These are phyloP conservation scores for Xylocopa sonorina DNA, from an alignment of 1,140 invertebrate genomes.

Conservation along the genomic window DNA sequence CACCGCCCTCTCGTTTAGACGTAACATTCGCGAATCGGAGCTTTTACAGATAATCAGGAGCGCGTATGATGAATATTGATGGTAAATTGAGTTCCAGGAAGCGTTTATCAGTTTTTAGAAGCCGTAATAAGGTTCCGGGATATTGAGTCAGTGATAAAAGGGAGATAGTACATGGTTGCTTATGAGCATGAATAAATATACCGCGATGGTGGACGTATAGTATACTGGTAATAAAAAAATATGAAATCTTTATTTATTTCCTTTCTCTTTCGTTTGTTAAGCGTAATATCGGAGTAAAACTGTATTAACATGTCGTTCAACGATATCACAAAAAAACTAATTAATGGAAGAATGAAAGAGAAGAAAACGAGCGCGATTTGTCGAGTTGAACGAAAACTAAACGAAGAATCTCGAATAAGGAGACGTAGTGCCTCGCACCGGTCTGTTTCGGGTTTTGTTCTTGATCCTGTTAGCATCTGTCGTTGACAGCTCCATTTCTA, in stretches of 20 bases:
- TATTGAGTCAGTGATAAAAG: not conserved
- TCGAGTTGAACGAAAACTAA: not conserved
- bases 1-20: not conserved
- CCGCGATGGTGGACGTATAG: not conserved
- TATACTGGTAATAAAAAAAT: no score
- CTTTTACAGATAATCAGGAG: not conserved
- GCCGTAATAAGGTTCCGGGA: not conserved
- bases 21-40: not conserved
- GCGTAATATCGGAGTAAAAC: no score
- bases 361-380: not conserved
- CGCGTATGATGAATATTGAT: not conserved
- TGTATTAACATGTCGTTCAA: no score
- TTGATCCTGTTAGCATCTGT: conserved; percentile 62
- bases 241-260: no score
- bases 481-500: conserved; percentile 51
- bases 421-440: conserved; percentile 8
- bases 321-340: no score
- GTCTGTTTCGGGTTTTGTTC: conserved; percentile 38
- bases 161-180: not conserved
- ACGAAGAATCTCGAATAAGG: conserved; percentile 15
- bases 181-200: not conserved
- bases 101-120: not conserved
- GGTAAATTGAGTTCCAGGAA: not conserved
- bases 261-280: no score
- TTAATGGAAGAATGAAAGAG: not conserved